Conservation (phyloP, 2,113 vertebrate species). For the Numida meleagris region DNA sequence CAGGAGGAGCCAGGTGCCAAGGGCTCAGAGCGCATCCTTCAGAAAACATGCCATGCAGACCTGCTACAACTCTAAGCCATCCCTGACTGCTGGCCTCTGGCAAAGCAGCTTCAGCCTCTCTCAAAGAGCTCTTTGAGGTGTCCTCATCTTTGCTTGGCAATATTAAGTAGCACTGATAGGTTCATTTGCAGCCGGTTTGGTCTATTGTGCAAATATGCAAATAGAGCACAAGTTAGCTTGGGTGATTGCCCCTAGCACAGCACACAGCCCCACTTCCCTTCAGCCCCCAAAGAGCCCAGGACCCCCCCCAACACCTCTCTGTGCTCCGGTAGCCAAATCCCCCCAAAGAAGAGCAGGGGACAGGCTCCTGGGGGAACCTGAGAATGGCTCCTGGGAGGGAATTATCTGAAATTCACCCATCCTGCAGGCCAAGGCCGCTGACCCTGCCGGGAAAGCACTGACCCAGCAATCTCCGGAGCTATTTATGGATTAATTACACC, state of each 20-base stretch:
- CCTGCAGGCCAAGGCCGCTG: neutral
- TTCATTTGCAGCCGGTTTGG: neutral
- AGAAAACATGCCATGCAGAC: neutral
- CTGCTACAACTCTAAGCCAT: neutral
- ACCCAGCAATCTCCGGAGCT: neutral
- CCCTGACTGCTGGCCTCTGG: neutral
- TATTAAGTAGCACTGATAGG: neutral
- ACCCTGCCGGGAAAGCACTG: neutral
- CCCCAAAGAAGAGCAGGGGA: neutral
- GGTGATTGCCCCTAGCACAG: neutral
- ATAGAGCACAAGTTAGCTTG: neutral
- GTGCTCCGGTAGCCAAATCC: neutral
- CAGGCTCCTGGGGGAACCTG: too few species aligned
- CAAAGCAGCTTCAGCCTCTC: neutral
- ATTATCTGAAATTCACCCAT: accelerated
- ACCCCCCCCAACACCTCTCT: neutral
- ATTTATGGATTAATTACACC: neutral
- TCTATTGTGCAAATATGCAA: neutral
- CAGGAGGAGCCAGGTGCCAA: neutral
- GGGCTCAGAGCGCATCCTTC: neutral
- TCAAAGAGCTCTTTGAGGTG: neutral
- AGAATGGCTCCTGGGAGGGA: accelerated
- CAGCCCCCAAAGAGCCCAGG: neutral
- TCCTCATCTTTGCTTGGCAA: neutral
- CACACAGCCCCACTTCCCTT: accelerated